phyloP scores from a whole-genome alignment of 2,113 vertebrate species.

The Corapipo altera region DNA sequence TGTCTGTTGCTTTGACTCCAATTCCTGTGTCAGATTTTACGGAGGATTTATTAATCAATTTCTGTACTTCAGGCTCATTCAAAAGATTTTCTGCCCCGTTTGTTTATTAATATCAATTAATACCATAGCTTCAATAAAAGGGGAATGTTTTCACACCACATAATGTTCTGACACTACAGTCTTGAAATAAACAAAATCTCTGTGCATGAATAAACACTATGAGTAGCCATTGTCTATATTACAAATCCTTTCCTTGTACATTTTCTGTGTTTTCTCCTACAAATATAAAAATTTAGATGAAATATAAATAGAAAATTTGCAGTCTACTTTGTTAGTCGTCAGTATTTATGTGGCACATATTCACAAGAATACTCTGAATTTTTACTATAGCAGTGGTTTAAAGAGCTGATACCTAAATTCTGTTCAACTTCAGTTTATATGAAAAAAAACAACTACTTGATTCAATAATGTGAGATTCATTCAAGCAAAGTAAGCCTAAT shows the following conservation, averaged over 20 bases:
- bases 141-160: not conserved
- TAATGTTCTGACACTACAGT: not conserved
- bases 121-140: not conserved
- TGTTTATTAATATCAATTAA: not conserved
- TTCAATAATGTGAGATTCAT: not conserved
- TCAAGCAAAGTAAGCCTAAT: slow-evolving; percentile 14
- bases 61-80: not conserved
- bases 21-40: not conserved
- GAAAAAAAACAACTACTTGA: not conserved
- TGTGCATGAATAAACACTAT: not conserved
- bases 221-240: not conserved
- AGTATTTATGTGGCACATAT: not conserved
- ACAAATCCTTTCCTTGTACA: not conserved
- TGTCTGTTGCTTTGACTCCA: not conserved
- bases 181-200: not conserved
- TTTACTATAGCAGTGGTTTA: not conserved
- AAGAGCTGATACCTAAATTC: not conserved
- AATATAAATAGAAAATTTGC: not conserved
- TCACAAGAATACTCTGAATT: not conserved
- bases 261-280: not conserved
- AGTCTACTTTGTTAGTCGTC: not conserved
- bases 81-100: not conserved
- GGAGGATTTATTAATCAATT: not conserved
- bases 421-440: not conserved
- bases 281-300: not conserved